Base-by-base conservation (phyloP, 2,888 invertebrate genomes). In the Calliopum simillimum region DNA sequence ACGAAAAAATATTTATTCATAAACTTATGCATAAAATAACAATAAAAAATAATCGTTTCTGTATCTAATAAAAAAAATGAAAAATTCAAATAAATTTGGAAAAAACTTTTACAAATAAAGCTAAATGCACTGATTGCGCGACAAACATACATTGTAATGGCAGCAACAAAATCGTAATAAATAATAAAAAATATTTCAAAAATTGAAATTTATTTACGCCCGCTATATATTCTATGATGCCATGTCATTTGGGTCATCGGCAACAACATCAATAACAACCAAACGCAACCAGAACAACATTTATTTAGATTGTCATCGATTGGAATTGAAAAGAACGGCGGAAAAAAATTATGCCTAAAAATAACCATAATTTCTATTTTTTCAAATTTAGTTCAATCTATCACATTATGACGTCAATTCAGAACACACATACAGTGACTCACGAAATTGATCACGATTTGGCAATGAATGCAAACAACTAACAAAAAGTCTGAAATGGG, bases 51-150 rank as follows among this genome's bases (percentile, higher is more conserved):
- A 69, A 62, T 53, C 49, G 62, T 5, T 47, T 43, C 21, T 16
- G 33, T 13, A 56, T 23, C 21, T 55, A 47, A 69, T 63, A 69
- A 47, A 69, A 43, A 25, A 44, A 43, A n/a, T n/a, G n/a, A 61
- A 64, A 47, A 58, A 56, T 21, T 23, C 46, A 46, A 66, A 33
- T 58, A 55, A 23, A 41, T 55, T 49, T 13, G 23, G 43, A 64
- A 69, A 68, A 70, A 75, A 47, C 49, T 49, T 23, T 14, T 5
- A 47, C 63, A 56, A 68, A 68, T 68, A 68, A 67, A 73, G 69
- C 71, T 74, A 64, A 75, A 69, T 71, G 58, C 64, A 47, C 33
- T 67, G 58, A 67, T 67, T 58, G 59, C 67, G 56, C n/a, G 21
- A 58, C 58, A 21, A 49, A 19, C 33, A 59, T 51, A 41, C 16